These are phyloP conservation scores for Lasioglossum lativentre DNA, from an alignment of 2,888 invertebrate species.

Conservation along the genomic window DNA sequence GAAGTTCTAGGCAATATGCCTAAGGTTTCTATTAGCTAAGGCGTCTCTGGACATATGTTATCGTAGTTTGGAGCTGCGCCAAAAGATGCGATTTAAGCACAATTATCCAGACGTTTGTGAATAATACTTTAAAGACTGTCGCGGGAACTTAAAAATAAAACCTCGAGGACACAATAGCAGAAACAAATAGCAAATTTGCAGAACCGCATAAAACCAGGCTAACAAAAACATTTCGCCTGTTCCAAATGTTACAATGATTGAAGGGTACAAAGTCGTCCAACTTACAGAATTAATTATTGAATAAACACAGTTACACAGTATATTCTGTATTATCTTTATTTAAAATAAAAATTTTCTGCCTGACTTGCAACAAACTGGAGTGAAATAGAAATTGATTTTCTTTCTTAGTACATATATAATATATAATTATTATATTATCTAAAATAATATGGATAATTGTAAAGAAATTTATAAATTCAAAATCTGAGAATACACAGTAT, in stretches of 20 bases:
- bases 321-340: neutral
- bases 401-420: too few relatives aligned
- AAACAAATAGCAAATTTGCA: neutral
- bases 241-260: neutral
- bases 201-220: neutral
- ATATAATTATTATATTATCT: too few relatives aligned
- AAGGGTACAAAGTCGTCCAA: neutral
- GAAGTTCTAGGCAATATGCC: neutral
- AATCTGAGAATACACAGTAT: neutral
- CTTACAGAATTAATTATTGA: neutral
- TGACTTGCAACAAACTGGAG: neutral
- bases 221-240: neutral
- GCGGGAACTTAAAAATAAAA: neutral
- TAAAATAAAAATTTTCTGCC: neutral
- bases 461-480: neutral
- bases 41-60: conserved; percentile 7
- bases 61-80: neutral
- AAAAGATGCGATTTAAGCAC: conserved; percentile 22
- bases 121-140: neutral
- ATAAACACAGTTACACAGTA: neutral
- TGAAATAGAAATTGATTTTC: too few relatives aligned
- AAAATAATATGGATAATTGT: too few relatives aligned
- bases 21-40: conserved; percentile 3
- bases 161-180: neutral
- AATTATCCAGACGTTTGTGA: conserved; percentile 14